These are phyloP conservation scores for Bombus difficillimus DNA, from an alignment of 1,140 invertebrate species.

Conservation along the genomic window DNA sequence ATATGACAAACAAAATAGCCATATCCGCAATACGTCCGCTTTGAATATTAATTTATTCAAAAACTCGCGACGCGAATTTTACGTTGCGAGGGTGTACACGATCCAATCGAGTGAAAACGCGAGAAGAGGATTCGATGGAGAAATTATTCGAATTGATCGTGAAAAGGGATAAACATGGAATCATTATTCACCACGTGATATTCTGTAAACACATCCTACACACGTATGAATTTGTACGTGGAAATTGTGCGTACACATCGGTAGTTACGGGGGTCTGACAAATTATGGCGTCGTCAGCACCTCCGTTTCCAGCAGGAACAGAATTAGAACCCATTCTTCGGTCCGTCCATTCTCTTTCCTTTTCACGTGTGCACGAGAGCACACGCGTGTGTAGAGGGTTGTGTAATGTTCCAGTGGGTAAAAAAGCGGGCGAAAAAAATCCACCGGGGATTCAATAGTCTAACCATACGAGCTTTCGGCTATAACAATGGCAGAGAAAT, in stretches of 20 bases:
- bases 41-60: neutral
- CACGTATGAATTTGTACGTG: conserved; percentile 54
- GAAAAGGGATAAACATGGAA: conserved; percentile 7
- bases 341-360: conserved; percentile 59
- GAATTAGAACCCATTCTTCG: conserved; percentile 74
- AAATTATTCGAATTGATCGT: neutral
- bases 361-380: conserved; percentile 39
- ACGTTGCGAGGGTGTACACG: too few relatives aligned
- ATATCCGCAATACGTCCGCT: too few relatives aligned
- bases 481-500: conserved; percentile 60
- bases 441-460: conserved; percentile 50
- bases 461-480: conserved; percentile 59
- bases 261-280: conserved; percentile 61
- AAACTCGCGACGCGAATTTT: neutral
- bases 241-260: conserved; percentile 30
- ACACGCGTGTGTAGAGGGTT: neutral
- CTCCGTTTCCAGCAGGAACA: conserved; percentile 67
- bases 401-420: conserved; percentile 57
- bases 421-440: conserved; percentile 54
- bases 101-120: too few relatives aligned
- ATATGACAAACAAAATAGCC: too few relatives aligned
- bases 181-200: conserved; percentile 30
- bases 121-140: neutral
- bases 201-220: conserved; percentile 8
- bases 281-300: conserved; percentile 71